phyloP scores from a whole-genome alignment of 2,797 vertebrate species.

The Chlorospingus flavigularis region DNA sequence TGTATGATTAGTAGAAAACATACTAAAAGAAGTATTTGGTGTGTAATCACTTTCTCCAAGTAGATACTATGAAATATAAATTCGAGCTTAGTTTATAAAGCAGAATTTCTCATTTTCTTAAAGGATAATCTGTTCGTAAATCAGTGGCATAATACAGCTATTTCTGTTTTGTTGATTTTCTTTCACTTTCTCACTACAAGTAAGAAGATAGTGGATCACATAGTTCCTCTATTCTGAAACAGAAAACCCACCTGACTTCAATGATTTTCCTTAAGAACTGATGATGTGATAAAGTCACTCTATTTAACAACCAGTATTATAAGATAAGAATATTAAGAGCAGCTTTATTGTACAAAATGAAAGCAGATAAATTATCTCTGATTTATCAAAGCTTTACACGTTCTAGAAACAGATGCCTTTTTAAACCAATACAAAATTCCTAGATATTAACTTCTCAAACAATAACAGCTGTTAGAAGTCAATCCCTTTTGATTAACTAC shows the following conservation, averaged over 20 bases:
- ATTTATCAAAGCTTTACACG: conserved; percentile 48
- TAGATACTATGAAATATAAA: background rate
- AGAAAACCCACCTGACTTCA: conserved; percentile 39
- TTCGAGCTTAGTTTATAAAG: background rate
- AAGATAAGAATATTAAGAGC: conserved; percentile 57
- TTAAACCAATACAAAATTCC: conserved; percentile 44
- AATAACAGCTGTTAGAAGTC: conserved; percentile 56
- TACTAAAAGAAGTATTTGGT: background rate
- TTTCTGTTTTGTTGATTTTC: background rate
- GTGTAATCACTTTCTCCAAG: background rate
- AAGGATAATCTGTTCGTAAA: background rate
- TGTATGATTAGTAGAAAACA: background rate
- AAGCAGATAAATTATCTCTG: conserved; percentile 50
- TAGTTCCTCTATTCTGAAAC: background rate
- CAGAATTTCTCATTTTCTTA: background rate
- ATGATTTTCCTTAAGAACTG: conserved; percentile 12
- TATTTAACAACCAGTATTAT: conserved; percentile 7
- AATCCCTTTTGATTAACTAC: conserved; percentile 18
- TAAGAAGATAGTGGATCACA: background rate
- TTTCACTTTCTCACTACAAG: background rate
- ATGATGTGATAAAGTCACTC: conserved; percentile 29
- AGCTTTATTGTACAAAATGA: conserved; percentile 45
- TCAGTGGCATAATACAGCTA: background rate
- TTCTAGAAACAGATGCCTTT: conserved; percentile 58
- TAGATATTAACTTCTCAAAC: conserved; percentile 47